Evolutionary conservation across 2,113 vertebrate species (phyloP).

Genomic region (Myanophis thanlyinensis): DNA sequence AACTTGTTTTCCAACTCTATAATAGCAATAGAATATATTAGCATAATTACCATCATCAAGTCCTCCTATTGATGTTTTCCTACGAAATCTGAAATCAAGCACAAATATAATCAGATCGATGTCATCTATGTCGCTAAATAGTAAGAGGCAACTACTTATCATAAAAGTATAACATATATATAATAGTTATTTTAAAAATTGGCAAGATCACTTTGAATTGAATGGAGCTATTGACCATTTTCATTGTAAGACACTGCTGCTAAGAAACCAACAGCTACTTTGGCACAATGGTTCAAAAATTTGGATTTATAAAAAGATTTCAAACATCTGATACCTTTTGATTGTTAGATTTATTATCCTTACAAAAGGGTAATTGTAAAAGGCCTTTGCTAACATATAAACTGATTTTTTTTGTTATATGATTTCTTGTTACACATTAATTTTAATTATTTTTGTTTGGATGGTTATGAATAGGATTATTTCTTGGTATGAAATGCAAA

Average conservation of each 20-base stretch:
- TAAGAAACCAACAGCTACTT: not conserved
- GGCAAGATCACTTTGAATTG: not conserved
- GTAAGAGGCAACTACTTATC: not conserved
- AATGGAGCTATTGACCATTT: not conserved
- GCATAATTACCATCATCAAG: slow-evolving; percentile 68
- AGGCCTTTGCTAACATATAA: not conserved
- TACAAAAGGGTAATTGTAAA: not conserved
- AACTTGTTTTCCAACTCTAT: not conserved
- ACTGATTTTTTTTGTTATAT: not conserved
- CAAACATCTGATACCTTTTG: not conserved
- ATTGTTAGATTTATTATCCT: not conserved
- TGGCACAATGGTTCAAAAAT: not conserved
- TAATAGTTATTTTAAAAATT: not conserved
- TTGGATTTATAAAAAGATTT: not conserved
- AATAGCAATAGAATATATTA: not conserved
- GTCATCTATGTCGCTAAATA: not conserved
- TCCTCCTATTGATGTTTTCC: slow-evolving; percentile 58
- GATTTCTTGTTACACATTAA: not conserved
- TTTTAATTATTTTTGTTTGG: not conserved
- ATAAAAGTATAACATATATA: not conserved
- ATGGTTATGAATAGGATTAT: not conserved
- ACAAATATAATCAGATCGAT: slow-evolving; percentile 26
- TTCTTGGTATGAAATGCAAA: not conserved
- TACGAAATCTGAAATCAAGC: slow-evolving; percentile 66
- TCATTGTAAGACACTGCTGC: not conserved